Conservation (phyloP, 2,888 invertebrate genomes). For the Patella depressa region DNA sequence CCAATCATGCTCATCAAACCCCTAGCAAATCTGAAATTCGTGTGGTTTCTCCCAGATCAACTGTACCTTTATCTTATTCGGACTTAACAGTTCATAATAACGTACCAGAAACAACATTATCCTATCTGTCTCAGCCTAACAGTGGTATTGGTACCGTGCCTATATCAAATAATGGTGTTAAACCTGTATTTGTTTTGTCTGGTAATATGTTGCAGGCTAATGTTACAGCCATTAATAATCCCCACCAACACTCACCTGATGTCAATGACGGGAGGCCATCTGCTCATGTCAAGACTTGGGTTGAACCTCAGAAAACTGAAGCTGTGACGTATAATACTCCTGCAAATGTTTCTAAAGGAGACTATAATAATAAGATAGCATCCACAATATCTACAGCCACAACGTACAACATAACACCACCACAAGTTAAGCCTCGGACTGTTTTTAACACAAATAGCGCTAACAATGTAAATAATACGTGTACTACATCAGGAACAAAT, state of each 20-base stretch:
- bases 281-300: not conserved
- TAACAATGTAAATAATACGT: not conserved
- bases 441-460: not conserved
- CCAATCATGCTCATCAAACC: not conserved
- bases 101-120: not conserved
- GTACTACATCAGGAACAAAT: not conserved
- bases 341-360: too few species aligned
- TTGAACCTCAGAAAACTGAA: not conserved
- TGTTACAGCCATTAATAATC: not conserved
- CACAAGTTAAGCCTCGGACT: conserved; percentile 5
- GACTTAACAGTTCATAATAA: not conserved
- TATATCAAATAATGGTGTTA: not conserved
- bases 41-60: too few species aligned
- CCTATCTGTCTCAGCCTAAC: not conserved
- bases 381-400: not conserved
- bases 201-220: not conserved
- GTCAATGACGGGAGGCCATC: not conserved
- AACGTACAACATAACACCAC: not conserved
- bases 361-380: not conserved
- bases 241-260: not conserved
- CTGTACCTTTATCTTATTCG: not conserved
- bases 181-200: not conserved
- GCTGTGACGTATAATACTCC: not conserved
- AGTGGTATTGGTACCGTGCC: not conserved
- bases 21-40: too few species aligned